These are phyloP conservation scores for Spheniscus humboldti DNA, from an alignment of 2,797 vertebrate species.

Conservation along the genomic window DNA sequence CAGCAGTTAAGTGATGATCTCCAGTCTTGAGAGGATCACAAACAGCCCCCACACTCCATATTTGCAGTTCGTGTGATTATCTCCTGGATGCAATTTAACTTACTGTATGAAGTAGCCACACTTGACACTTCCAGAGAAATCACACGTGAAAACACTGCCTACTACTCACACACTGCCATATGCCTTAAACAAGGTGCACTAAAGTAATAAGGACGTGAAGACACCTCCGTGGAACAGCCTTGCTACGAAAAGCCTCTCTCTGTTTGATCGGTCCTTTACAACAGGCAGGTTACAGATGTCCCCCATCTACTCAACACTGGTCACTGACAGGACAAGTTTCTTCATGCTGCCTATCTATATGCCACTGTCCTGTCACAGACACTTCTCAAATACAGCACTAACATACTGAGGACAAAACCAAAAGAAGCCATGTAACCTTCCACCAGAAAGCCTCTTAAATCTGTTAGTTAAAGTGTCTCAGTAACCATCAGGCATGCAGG, in stretches of 20 bases:
- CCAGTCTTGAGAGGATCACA: not conserved
- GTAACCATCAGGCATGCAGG: not conserved
- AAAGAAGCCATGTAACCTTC: not conserved
- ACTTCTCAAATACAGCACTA: not conserved
- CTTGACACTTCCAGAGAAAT: not conserved
- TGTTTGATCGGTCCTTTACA: not conserved
- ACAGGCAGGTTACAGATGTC: not conserved
- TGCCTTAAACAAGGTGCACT: not conserved
- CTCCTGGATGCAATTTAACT: not conserved
- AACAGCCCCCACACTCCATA: not conserved
- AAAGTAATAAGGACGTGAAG: not conserved
- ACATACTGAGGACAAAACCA: not conserved
- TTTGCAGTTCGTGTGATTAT: not conserved
- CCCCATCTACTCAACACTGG: not conserved
- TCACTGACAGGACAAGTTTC: not conserved
- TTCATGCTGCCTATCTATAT: not conserved
- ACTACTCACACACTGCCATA: not conserved
- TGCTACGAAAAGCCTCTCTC: not conserved
- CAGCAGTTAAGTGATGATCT: not conserved
- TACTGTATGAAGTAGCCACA: not conserved
- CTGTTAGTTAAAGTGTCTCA: not conserved
- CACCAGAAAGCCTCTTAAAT: not conserved
- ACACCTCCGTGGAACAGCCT: not conserved
- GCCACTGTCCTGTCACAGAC: not conserved
- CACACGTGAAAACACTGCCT: not conserved